Evolutionary conservation across 2,113 vertebrate species (phyloP).

Genomic region (Gallinago paraguaiae): DNA sequence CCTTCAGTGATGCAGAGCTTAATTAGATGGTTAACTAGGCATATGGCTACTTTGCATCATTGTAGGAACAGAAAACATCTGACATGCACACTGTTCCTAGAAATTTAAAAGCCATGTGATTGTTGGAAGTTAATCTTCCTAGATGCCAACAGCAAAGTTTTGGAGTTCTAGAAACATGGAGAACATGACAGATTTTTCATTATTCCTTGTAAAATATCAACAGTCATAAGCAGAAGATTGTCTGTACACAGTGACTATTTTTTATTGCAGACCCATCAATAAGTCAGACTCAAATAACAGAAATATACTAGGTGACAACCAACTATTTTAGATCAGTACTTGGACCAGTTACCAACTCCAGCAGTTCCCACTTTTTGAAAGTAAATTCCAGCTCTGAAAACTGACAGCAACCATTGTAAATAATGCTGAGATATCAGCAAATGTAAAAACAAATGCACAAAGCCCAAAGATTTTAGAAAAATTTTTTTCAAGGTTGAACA

Average conservation of each 20-base stretch:
- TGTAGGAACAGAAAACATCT: slow-evolving; percentile 29
- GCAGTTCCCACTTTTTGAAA: not conserved
- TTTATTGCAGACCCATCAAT: not conserved
- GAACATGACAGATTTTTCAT: not conserved
- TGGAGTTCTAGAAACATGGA: not conserved
- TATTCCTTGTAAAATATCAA: not conserved
- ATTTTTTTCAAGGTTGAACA: not conserved
- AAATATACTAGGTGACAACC: not conserved
- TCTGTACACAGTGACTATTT: not conserved
- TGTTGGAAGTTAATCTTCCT: not conserved
- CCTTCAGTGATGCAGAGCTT: slow-evolving; percentile 43
- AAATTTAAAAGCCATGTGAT: not conserved
- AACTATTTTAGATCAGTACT: not conserved
- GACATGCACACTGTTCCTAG: not conserved
- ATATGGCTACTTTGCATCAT: slow-evolving; percentile 53
- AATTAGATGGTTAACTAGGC: slow-evolving; percentile 34
- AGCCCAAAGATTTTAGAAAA: not conserved
- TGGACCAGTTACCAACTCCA: not conserved
- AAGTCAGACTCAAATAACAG: not conserved
- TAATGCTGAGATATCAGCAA: not conserved
- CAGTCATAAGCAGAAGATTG: not conserved
- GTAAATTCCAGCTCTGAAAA: not conserved
- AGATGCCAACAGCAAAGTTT: not conserved
- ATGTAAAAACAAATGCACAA: not conserved
- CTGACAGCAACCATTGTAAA: not conserved